Conservation (phyloP, 2,888 invertebrate genomes). For the Neelides folsomi region DNA sequence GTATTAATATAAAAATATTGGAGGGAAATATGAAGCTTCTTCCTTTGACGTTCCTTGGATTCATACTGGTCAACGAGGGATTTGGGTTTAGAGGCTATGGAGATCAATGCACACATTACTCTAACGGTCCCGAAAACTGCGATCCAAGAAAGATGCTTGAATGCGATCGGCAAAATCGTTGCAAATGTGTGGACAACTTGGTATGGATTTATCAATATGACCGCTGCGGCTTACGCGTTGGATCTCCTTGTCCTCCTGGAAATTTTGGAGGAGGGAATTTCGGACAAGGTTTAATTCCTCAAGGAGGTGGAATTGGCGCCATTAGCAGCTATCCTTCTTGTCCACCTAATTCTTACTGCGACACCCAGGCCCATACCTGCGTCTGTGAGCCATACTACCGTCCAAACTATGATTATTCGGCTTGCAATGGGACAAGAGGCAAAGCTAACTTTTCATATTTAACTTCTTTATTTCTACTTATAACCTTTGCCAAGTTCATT, state of each 20-base stretch:
- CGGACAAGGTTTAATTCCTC: not conserved
- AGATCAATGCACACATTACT: not conserved
- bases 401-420: constrained; percentile 1
- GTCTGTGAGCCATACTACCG: not conserved
- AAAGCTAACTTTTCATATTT: not conserved
- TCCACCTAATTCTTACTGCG: constrained; percentile 2
- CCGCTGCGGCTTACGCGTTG: not conserved
- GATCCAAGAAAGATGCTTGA: not conserved
- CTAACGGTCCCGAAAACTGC: not conserved
- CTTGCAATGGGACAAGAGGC: not conserved
- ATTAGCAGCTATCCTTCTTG: not conserved
- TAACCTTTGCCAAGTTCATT: no score
- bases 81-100: not conserved
- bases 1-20: no score
- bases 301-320: not conserved
- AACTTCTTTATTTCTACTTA: no score
- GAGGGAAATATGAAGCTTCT: no score
- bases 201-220: not conserved
- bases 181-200: constrained; percentile 1
- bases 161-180: not conserved
- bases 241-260: not conserved
- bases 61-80: not conserved
- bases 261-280: not conserved
- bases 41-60: no score
- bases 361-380: not conserved